A percentile compares a stretch with the other conserved stretches of the same genome.
phyloP scores from a whole-genome alignment of 2,113 vertebrate species.

The Saguinus midas region DNA sequence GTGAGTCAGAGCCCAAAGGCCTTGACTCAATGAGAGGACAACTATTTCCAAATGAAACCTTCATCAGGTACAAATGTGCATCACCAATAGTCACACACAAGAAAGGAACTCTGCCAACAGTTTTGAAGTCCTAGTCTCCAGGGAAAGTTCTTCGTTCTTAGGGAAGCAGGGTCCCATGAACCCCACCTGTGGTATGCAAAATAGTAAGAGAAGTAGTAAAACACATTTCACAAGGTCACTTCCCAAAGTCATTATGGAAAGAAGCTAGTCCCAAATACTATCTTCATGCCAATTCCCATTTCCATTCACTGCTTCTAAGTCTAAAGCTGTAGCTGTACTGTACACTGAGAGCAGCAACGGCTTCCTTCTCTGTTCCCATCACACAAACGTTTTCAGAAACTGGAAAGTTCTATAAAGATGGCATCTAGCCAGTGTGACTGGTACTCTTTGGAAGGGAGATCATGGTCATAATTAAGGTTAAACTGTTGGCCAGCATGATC shows the following conservation, averaged over 20 bases:
- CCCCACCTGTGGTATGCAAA: background rate
- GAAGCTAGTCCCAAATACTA: background rate
- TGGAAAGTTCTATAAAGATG: background rate
- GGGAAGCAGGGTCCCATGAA: background rate
- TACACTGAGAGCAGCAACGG: background rate
- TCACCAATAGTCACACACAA: fast-evolving
- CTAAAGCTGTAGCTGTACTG: background rate
- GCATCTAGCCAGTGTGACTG: background rate
- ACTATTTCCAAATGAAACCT: background rate
- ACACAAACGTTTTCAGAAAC: background rate
- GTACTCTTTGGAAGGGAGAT: background rate
- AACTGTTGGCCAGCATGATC: background rate
- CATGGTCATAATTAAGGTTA: background rate
- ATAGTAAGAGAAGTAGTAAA: background rate
- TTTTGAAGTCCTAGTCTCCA: background rate
- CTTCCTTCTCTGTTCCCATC: background rate
- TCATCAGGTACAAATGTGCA: background rate
- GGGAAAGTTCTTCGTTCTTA: fast-evolving
- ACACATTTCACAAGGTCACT: no score
- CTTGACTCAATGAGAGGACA: background rate
- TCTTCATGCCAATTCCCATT: background rate
- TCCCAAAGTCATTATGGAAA: background rate
- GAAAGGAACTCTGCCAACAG: background rate
- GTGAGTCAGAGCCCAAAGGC: background rate
- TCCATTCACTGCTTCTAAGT: background rate